A percentile compares a stretch with the other conserved stretches of the same genome.
Evolutionary conservation across 2,113 vertebrate species (phyloP).

Genomic region (Paraplagusia blochii): DNA sequence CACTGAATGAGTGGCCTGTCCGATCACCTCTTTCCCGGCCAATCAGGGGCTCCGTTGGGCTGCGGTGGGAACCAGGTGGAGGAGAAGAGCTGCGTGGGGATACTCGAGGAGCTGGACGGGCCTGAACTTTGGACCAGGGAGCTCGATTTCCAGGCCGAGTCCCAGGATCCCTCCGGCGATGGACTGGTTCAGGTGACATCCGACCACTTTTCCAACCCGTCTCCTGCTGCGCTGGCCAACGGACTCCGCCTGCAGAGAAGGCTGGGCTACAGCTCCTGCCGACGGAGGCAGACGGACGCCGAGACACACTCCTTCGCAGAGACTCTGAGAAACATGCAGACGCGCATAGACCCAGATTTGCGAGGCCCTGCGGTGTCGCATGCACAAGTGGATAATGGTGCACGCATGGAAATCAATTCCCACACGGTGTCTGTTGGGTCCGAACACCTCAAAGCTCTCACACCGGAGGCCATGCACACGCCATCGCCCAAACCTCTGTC

Average conservation of each 20-base stretch:
- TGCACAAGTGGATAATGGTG: conserved; percentile 47
- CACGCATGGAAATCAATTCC: conserved; percentile 53
- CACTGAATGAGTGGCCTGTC: conserved; percentile 87
- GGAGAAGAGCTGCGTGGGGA: conserved; percentile 65
- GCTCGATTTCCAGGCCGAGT: conserved; percentile 58
- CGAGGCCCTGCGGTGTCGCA: conserved; percentile 40
- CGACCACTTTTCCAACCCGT: conserved; percentile 85
- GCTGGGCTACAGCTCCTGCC: conserved; percentile 62
- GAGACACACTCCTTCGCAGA: conserved; percentile 48
- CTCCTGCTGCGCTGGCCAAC: conserved; percentile 86
- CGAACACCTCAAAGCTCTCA: conserved; percentile 48
- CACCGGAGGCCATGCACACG: conserved; percentile 58
- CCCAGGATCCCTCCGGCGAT: conserved; percentile 56
- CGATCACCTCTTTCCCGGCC: conserved; percentile 85
- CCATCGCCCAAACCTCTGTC: conserved; percentile 56
- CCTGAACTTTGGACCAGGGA: conserved; percentile 64
- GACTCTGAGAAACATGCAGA: conserved; percentile 63
- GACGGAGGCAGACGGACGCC: conserved; percentile 52
- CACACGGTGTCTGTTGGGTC: conserved; percentile 40
- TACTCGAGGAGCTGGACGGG: conserved; percentile 56
- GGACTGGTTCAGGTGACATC: conserved; percentile 81
- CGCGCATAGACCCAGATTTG: conserved; percentile 63
- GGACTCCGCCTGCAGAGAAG: conserved; percentile 86
- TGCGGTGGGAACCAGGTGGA: conserved; percentile 77
- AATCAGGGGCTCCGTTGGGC: conserved; percentile 79